Base-by-base conservation (phyloP, 92 coral and sea anemone genomes). In the Palythoa caribaeorum region DNA sequence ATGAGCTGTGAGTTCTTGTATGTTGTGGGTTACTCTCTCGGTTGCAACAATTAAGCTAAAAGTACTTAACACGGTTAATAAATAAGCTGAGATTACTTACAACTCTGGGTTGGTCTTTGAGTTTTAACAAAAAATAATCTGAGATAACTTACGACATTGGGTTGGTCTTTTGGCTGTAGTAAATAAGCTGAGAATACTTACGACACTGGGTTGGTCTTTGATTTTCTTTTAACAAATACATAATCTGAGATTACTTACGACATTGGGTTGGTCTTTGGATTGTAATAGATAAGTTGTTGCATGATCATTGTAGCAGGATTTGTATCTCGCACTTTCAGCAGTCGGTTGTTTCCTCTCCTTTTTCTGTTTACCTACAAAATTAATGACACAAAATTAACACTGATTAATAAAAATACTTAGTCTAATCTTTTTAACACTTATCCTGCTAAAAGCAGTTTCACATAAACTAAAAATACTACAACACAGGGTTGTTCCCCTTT, bases 251-350 rank as follows among this genome's bases (percentile, higher is more conserved):
- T 6, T 59, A 52, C 97, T 90, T 93, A 97, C 99, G 87, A 89
- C 99, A 97, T 97, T 9, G 96, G 97, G 87, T 97, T 97, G 71
- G 92, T 94, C 92, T 91, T 97, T 5, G 99, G 99, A 60, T 97
- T 97, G 78, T 57, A 97, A 87, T 95, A 93, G 74, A 94, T 94
- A 89, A 97, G 89, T 44, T 97, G 97, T 50, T 94, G 93, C 89
- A 97, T 91, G 10, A 92, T 92, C 99, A 97, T 97, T n/a, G 83
- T 96, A 47, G 94, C 84, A 13, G 92, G 93, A 74, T 97, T 96
- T 7, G 94, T 73, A 47, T 92, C 98, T 52, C 89, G 90, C 3
- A 78, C 90, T 72, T 90, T 95, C 70, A 39, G 83, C 47, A 59
- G 87, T 60, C 87, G 88, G 78, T 69, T 47, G 19, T 50, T 91